Conservation (phyloP, 2,113 vertebrate genomes). For the Lichenostomus cassidix region DNA sequence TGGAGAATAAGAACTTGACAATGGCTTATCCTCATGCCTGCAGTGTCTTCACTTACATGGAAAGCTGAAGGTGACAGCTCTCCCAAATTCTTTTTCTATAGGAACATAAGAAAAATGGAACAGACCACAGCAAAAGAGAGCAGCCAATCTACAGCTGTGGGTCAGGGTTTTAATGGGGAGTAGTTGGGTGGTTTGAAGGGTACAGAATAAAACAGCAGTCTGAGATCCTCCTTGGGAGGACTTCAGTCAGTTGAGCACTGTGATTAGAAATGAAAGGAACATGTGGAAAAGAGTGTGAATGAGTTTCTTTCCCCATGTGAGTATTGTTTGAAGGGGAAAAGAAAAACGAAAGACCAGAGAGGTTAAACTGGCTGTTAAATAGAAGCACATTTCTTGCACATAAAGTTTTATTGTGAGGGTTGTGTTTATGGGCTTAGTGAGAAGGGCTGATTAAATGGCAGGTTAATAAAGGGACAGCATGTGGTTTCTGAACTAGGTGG, state of each 20-base stretch:
- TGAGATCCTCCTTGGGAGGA: conserved; percentile 28
- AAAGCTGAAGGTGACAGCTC: neutral
- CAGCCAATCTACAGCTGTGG: neutral
- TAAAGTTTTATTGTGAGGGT: conserved; percentile 64
- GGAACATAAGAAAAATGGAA: neutral
- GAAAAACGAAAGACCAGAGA: conserved; percentile 31
- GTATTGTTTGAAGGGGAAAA: neutral
- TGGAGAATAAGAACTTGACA: neutral
- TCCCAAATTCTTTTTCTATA: neutral
- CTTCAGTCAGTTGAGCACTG: neutral
- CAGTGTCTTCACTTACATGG: neutral
- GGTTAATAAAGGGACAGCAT: conserved; percentile 64
- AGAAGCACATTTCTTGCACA: conserved; percentile 63
- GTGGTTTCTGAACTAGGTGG: conserved; percentile 55
- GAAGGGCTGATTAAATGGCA: conserved; percentile 56
- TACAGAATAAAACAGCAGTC: neutral
- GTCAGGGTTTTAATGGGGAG: neutral
- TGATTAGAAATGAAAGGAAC: conserved; percentile 30
- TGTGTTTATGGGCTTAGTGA: conserved; percentile 62
- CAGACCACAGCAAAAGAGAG: neutral
- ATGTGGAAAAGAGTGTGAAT: conserved; percentile 42
- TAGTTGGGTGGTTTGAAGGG: neutral
- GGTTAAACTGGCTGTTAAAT: conserved; percentile 64
- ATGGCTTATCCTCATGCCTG: neutral
- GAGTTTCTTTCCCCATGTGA: conserved; percentile 39